Evolutionary conservation across 2,797 vertebrate genomes (phyloP).

Genomic region (Fundulus diaphanus): DNA sequence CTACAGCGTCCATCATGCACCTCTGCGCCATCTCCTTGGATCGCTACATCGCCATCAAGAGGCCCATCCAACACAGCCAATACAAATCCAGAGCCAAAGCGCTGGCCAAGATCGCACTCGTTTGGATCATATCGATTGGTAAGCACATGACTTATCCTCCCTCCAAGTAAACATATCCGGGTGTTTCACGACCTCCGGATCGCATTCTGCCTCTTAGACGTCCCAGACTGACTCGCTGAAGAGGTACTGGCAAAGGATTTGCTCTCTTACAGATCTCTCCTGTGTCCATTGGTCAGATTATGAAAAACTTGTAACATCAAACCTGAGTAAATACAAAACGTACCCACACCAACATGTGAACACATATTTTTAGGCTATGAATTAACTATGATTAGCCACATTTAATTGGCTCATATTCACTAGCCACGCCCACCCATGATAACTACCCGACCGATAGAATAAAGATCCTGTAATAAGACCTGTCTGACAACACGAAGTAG

Average conservation of each 20-base stretch:
- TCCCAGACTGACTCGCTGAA: background rate
- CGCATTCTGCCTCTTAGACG: background rate
- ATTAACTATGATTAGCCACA: no score
- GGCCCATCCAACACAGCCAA: slow-evolving; percentile 96
- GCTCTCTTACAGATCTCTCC: no score
- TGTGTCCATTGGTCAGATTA: background rate
- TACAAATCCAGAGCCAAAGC: slow-evolving; percentile 94
- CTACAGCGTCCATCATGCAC: slow-evolving; percentile 98
- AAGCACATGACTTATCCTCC: slow-evolving; percentile 60
- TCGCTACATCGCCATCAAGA: slow-evolving; percentile 98
- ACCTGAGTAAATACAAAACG: background rate
- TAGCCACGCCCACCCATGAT: background rate
- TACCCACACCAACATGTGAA: background rate
- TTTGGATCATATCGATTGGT: slow-evolving; percentile 99
- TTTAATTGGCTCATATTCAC: background rate
- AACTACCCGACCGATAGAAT: background rate
- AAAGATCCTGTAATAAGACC: background rate
- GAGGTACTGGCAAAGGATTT: background rate
- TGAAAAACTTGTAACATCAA: background rate
- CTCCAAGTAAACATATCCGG: background rate
- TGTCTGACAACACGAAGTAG: background rate
- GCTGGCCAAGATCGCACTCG: slow-evolving; percentile 91
- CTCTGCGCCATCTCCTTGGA: slow-evolving; percentile 98
- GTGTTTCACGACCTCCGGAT: background rate
- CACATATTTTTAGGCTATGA: no score